A percentile compares a stretch with the other conserved stretches of the same genome.
phyloP scores from a whole-genome alignment of 2,113 vertebrate genomes.

The Nettapus auritus region DNA sequence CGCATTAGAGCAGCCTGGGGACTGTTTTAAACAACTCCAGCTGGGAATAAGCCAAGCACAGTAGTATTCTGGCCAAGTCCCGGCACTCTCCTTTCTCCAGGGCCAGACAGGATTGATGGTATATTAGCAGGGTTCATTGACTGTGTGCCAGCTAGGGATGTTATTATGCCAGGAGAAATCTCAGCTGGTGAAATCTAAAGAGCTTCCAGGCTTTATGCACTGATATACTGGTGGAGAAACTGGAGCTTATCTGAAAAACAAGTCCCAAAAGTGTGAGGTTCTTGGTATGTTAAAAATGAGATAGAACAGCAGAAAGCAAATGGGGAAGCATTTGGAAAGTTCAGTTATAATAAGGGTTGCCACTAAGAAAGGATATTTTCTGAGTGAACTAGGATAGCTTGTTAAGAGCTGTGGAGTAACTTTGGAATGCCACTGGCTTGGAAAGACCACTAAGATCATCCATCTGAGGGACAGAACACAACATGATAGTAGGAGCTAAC shows the following conservation, averaged over 20 bases:
- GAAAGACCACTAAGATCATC: not conserved
- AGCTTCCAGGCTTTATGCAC: constrained; percentile 25
- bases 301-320: not conserved
- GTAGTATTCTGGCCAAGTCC: constrained; percentile 52
- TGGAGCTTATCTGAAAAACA: constrained; percentile 33
- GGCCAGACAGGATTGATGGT: constrained; percentile 57
- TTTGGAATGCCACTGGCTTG: not conserved
- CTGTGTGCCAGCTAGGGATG: constrained; percentile 10
- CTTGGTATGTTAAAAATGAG: not conserved
- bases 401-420: not conserved
- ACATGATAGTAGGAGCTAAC: fast-evolving
- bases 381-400: not conserved
- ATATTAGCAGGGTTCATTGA: constrained; percentile 63
- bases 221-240: not conserved
- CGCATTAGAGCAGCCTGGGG: constrained; percentile 9
- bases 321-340: not conserved
- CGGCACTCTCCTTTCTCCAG: constrained; percentile 42
- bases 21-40: constrained; percentile 56
- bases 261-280: not conserved
- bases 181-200: constrained; percentile 52
- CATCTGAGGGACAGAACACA: not conserved
- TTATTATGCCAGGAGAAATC: constrained; percentile 53
- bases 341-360: not conserved
- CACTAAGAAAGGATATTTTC: not conserved
- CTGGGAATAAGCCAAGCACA: constrained; percentile 59